Evolutionary conservation across 2,797 vertebrate genomes (phyloP).

Genomic region (Pseudochaenichthys georgianus): DNA sequence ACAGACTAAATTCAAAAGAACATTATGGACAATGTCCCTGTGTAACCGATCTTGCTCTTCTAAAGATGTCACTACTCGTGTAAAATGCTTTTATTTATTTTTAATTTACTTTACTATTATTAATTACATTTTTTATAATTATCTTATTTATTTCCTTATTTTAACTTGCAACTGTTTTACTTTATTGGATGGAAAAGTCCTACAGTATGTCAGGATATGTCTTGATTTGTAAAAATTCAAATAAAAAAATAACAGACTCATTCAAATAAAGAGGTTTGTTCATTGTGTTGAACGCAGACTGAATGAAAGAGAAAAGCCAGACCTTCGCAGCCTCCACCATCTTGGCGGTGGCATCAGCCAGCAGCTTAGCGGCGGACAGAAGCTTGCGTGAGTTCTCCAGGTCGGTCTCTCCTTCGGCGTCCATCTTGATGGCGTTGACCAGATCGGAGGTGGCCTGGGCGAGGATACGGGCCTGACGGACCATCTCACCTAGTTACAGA

Average conservation of each 20-base stretch:
- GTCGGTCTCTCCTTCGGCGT: slow-evolving; percentile 95
- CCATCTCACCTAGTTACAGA: slow-evolving; percentile 92
- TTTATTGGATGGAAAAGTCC: too few relatives aligned
- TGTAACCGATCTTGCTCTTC: too few relatives aligned
- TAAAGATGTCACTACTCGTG: too few relatives aligned
- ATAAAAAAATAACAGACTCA: background rate
- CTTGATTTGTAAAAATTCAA: too few relatives aligned
- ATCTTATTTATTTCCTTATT: too few relatives aligned
- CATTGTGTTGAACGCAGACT: background rate
- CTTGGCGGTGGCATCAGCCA: slow-evolving; percentile 96
- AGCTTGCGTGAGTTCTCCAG: slow-evolving; percentile 97
- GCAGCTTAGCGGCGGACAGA: slow-evolving; percentile 94
- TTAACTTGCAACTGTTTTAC: too few relatives aligned
- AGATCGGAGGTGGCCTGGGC: slow-evolving; percentile 97
- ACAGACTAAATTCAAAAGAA: too few relatives aligned
- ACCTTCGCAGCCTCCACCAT: slow-evolving; percentile 99
- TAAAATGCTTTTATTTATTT: too few relatives aligned
- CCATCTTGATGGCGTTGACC: slow-evolving; percentile 97
- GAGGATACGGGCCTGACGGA: slow-evolving; percentile 97
- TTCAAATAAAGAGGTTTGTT: background rate
- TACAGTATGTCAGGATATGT: too few relatives aligned
- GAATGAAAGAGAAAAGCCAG: background rate
- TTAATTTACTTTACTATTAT: too few relatives aligned
- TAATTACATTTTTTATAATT: too few relatives aligned
- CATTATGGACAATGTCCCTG: too few relatives aligned